Evolutionary conservation across 2,888 invertebrate species (phyloP).

Genomic region (Thymelicus acteon): DNA sequence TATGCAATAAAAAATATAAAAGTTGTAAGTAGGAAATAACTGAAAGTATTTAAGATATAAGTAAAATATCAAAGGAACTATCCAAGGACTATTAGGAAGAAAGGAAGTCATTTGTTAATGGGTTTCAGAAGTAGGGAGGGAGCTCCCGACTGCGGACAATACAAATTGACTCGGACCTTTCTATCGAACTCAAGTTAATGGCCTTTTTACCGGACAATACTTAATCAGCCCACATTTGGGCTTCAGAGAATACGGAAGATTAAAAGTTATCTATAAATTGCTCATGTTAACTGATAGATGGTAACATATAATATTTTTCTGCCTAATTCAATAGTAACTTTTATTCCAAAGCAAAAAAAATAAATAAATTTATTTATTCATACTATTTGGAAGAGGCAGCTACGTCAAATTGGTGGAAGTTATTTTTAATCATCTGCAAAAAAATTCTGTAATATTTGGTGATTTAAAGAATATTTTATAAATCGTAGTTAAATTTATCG

Average conservation of each 20-base stretch:
- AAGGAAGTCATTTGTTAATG: conserved; percentile 25
- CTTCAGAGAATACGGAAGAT: neutral
- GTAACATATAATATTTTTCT: neutral
- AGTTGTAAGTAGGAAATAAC: too few relatives aligned
- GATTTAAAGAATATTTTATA: too few relatives aligned
- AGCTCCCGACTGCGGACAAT: neutral
- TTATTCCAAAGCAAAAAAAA: too few relatives aligned
- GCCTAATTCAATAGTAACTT: too few relatives aligned
- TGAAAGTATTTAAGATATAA: conserved; percentile 6
- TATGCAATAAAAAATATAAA: too few relatives aligned
- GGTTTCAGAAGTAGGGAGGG: conserved; percentile 11
- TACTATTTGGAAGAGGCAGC: too few relatives aligned
- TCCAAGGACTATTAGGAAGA: conserved; percentile 11
- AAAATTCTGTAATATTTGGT: too few relatives aligned
- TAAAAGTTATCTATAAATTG: neutral
- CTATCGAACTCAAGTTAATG: conserved; percentile 15
- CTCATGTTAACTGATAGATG: neutral
- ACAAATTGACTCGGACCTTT: conserved; percentile 15
- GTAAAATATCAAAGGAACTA: conserved; percentile 3
- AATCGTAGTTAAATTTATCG: too few relatives aligned
- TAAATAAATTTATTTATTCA: too few relatives aligned
- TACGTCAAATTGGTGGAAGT: too few relatives aligned
- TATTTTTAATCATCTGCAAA: too few relatives aligned
- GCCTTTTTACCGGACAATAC: conserved; percentile 21
- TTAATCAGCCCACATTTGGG: conserved; percentile 15